phyloP scores from a whole-genome alignment of 2,113 vertebrate species.

The Caracal caracal region DNA sequence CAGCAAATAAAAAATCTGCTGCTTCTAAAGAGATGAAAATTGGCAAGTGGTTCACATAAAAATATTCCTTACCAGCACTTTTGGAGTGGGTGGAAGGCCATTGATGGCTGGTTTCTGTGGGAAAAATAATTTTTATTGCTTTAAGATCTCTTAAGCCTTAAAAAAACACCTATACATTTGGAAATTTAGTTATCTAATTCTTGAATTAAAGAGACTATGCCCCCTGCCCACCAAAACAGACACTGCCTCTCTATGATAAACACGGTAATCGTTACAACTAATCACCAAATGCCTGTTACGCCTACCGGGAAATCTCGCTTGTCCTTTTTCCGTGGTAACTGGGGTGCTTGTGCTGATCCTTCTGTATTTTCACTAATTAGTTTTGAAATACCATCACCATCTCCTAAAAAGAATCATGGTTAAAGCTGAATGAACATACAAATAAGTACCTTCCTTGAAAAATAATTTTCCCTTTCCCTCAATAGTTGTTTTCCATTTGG shows the following conservation, averaged over 20 bases:
- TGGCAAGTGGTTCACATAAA: not conserved
- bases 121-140: constrained; percentile 63
- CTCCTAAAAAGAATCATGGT: constrained; percentile 81
- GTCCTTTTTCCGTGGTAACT: constrained; percentile 92
- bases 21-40: constrained; percentile 10
- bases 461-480: not conserved
- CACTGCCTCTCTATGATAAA: not conserved
- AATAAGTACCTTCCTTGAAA: constrained; percentile 14
- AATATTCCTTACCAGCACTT: constrained; percentile 95
- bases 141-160: not conserved
- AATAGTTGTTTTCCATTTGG: not conserved
- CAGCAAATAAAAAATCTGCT: constrained; percentile 16
- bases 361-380: constrained; percentile 88
- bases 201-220: not conserved
- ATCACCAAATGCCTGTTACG: constrained; percentile 47
- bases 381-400: constrained; percentile 89
- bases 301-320: constrained; percentile 96
- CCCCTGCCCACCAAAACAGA: not conserved
- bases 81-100: constrained; percentile 97
- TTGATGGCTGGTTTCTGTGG: constrained; percentile 96
- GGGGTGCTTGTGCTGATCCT: constrained; percentile 87
- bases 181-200: constrained; percentile 33
- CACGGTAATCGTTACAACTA: not conserved
- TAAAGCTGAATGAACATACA: constrained; percentile 18
- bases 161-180: not conserved